These are phyloP conservation scores for Saccostrea glomerata DNA, from an alignment of 1,140 invertebrate species.

Conservation along the genomic window DNA sequence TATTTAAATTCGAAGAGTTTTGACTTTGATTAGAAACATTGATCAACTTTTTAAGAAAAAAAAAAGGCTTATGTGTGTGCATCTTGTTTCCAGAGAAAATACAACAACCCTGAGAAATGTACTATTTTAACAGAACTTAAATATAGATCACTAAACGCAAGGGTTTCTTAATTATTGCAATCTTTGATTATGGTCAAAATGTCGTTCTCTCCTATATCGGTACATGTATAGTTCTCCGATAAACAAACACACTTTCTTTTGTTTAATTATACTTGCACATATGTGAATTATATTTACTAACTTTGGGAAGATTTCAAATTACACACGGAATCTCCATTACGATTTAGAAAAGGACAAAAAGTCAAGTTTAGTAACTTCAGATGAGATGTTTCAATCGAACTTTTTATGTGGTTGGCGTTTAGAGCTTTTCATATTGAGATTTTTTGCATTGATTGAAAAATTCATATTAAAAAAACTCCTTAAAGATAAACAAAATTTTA, in stretches of 20 bases:
- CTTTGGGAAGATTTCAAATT: not conserved
- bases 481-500: too few relatives aligned
- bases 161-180: not conserved
- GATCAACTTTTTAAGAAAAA: too few relatives aligned
- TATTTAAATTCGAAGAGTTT: too few relatives aligned
- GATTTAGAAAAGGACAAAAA: not conserved
- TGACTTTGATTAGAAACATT: too few relatives aligned
- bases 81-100: too few relatives aligned
- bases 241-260: constrained; percentile 4
- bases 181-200: constrained; percentile 2
- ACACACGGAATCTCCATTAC: not conserved
- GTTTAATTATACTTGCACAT: not conserved
- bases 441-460: not conserved
- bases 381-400: not conserved
- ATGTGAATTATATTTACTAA: constrained; percentile 1
- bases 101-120: too few relatives aligned
- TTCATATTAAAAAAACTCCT: too few relatives aligned
- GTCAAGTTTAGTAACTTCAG: not conserved
- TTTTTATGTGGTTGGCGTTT: not conserved
- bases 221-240: not conserved
- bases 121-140: too few relatives aligned
- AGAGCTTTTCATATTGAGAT: not conserved
- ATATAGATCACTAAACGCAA: too few relatives aligned
- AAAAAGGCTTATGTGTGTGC: too few relatives aligned
- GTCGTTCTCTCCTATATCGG: not conserved